Percentiles rank a stretch among this genome's conserved stretches.
Evolutionary conservation across 1,140 invertebrate genomes (phyloP).

Genomic region (Drosophila nigrodunni): DNA sequence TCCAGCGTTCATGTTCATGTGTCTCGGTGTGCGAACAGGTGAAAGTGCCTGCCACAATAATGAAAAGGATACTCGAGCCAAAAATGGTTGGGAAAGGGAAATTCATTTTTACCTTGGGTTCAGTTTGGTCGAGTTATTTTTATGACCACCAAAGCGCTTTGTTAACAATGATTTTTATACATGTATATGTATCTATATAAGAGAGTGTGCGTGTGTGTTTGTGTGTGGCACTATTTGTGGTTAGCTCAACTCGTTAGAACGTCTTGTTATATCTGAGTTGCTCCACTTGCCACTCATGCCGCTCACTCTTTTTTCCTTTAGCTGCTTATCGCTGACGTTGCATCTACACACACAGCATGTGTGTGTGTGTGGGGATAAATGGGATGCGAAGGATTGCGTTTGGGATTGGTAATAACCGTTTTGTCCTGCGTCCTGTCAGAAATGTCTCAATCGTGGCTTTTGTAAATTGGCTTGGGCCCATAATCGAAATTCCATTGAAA

Average conservation of each 20-base stretch:
- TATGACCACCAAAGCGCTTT: slow-evolving; percentile 79
- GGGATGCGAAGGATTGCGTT: slow-evolving; percentile 52
- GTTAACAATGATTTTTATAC: slow-evolving; percentile 80
- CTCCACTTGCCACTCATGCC: slow-evolving; percentile 19
- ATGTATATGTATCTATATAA: slow-evolving; percentile 9
- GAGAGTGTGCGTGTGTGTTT: slow-evolving; percentile 19
- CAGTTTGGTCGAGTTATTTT: slow-evolving; percentile 57
- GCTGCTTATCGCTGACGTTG: slow-evolving; percentile 62
- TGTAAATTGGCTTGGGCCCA: slow-evolving; percentile 69
- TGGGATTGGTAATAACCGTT: slow-evolving; percentile 66
- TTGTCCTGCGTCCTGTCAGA: slow-evolving; percentile 65
- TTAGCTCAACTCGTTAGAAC: slow-evolving; percentile 72
- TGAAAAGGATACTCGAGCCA: slow-evolving; percentile 45
- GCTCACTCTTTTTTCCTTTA: background rate
- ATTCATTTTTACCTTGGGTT: slow-evolving; percentile 16
- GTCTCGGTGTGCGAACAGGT: slow-evolving; percentile 60
- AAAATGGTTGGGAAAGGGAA: background rate
- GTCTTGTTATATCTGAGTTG: slow-evolving; percentile 59
- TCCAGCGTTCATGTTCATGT: slow-evolving; percentile 31
- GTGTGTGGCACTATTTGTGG: slow-evolving; percentile 68
- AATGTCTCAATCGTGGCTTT: slow-evolving; percentile 77
- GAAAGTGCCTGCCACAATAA: slow-evolving; percentile 64
- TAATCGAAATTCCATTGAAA: slow-evolving; percentile 79
- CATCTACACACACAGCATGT: slow-evolving; percentile 36
- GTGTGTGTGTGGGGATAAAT: slow-evolving; percentile 33